phyloP scores from a whole-genome alignment of 2,888 invertebrate species.

The Labia minor region DNA sequence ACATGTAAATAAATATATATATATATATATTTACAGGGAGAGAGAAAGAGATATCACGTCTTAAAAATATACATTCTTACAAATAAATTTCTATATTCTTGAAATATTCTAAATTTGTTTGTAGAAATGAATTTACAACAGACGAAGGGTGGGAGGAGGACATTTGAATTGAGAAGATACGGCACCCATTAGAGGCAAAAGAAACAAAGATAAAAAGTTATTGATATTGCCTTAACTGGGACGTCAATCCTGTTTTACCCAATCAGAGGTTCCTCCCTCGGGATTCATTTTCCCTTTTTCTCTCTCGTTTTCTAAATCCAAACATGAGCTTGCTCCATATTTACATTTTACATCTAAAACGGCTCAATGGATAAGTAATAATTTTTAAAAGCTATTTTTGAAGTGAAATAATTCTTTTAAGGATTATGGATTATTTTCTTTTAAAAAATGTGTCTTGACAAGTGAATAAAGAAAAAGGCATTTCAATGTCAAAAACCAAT shows the following conservation, averaged over 20 bases:
- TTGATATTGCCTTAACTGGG: conserved; percentile 7
- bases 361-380: conserved; percentile 8
- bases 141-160: too few relatives aligned
- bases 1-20: too few relatives aligned
- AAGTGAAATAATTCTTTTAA: background rate
- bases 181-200: background rate
- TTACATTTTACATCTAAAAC: conserved; percentile 13
- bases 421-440: background rate
- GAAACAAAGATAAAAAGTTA: background rate
- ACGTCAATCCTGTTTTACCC: conserved; percentile 3
- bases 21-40: too few relatives aligned
- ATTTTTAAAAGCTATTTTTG: conserved; percentile 3
- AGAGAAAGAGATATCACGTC: too few relatives aligned
- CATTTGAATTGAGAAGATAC: too few relatives aligned
- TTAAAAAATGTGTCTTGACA: background rate
- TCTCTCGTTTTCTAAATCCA: background rate
- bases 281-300: background rate
- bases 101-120: too few relatives aligned
- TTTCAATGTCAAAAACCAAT: background rate
- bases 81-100: too few relatives aligned
- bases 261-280: background rate
- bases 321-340: background rate
- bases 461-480: background rate
- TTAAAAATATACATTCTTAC: too few relatives aligned
- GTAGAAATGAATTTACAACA: too few relatives aligned